Evolutionary conservation across 2,113 vertebrate species (phyloP), one percentile per base, ranked within the genome.

Genomic region (Aptenodytes forsteri): DNA sequence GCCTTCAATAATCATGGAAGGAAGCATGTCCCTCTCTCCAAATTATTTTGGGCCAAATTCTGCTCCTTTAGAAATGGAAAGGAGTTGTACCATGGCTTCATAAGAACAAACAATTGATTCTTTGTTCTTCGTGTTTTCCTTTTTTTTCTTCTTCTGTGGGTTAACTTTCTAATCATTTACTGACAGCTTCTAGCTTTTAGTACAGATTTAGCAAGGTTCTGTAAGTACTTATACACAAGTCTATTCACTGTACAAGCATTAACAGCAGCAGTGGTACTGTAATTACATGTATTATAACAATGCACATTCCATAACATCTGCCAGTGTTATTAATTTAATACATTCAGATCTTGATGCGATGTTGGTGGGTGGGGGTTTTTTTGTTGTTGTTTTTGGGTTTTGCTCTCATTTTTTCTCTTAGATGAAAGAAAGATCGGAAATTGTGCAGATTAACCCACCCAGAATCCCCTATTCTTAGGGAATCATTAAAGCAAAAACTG

Each of bases 401-500:
- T 83, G 19, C 6, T 69, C 22, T 29, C 7, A 5, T 71, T 80
- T 93, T 89, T 94, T 78, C 17, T 75, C 52, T 71, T 18, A 93
- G 55, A 87, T 90, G 32, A 93, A 98, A 83, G 46, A 50, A 97
- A 90, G 65, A 91, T 89, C 36, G 50, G 93, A 97, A 96, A 95
- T 81, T 94, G 88, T 97, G 55, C 80, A 97, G 93, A 98, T 97
- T 97, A 97, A 97, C 86, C 80, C 78, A 84, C 62, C 47, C 85
- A 93, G 94, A 97, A 96, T 92, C 82, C 59, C 18, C 21, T 86
- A 73, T 94, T 96, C 97, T 97, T 96, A 87, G 85, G 75, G 46
- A 97, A 92, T 95, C 69, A 93, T 95, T 97, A 97, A 96, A 97
- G 77, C 50, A 98, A 97, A 97, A 98, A 70, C 89, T 97, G 96